Base-by-base conservation (phyloP, 1,140 invertebrate species). In the Steinernema feltiae region DNA sequence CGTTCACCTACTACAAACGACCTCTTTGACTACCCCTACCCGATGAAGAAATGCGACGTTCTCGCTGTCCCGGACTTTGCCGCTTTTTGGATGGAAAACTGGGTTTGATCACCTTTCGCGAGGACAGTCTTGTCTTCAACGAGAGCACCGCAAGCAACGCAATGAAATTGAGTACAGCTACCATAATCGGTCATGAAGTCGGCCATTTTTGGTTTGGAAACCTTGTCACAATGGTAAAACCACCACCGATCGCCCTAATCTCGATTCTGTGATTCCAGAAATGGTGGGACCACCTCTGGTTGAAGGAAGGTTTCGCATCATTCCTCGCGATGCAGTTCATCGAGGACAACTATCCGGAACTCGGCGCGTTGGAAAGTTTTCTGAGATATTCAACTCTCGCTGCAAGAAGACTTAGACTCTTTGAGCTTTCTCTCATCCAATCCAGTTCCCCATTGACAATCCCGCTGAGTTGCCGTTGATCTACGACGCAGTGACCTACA, bases 401-500 rank as follows among this genome's bases (percentile, higher is more conserved):
- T 78, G 3, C 29, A 71, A 86, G 85, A 80, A 82, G 74, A 83
- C 86, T 78, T 91, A 93, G 82, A 94, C 94, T 87, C 91, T 94
- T 0, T 87, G 92, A 0, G 90, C 91, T 76, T 92, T n/a, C 93
- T 96, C 93, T 0, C 94, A 96, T 88, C 93, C 93, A 21, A 93
- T 96, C 78, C 94, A 93, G 0, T 90, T 94, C 0, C 90, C 91
- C 77, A 94, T 97, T 0, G 89, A 90, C 0, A 91, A 94, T 87
- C 93, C 93, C 0, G 92, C 93, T 82, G 93, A 97, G 88, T 94
- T 97, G 12, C 92, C 91, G 78, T 92, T 95, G 86, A 93, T 96
- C 73, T 97, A 97, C 86, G 94, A 97, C 86, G 89, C 90, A 53
- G 96, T 97, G 79, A 95, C 94, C 0, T 97, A 97, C 84, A 90